Evolutionary conservation across 1,140 invertebrate species (phyloP), one percentile per base, ranked within the genome.

Genomic region (Nephila pilipes): DNA sequence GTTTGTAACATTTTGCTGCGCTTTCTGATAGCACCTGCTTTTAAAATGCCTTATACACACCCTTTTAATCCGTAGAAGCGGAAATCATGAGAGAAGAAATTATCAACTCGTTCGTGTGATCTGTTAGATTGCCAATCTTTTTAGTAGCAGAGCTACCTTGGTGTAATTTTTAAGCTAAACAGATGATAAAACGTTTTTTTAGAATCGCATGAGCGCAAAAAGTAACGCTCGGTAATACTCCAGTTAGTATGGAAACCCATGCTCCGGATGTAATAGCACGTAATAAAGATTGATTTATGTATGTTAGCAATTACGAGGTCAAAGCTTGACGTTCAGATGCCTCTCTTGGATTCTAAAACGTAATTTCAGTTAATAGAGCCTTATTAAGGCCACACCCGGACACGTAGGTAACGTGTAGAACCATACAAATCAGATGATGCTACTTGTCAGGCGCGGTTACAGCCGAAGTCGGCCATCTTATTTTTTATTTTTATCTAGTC

Each of bases 281-380:
- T 92, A 92, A 92, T 92, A 92, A 92, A 92, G 90, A 92, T 92
- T 92, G 90, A 92, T 92, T 92, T 92, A 92, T 92, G 79, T 92
- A 80, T 60, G 60, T 25, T 18, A 54, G 81, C 90, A 92, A 92
- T 92, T 92, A 92, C 90, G 29, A 58, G 80, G 90, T 85, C 60
- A 92, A 79, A 91, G 32, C 75, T 91, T 91, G 46, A 79, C 89
- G 57, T 81, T 85, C 58, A 58, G 60, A 57, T 85, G 38, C 89
- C 60, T 85, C 81, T 81, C 46, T 69, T 38, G 29, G 80, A 92
- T 60, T 79, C 60, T n/a, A 57, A 92, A 85, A 85, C 90, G 79
- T 92, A 92, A 92, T 92, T 92, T 85, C 81, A 92, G 55, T 92
- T 92, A 92, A 92, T 92, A 92, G 90, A 32, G 12, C 79, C 81